These are phyloP conservation scores for Pantelozetes paolii DNA, from an alignment of 2,888 invertebrate genomes.

Conservation along the genomic window DNA sequence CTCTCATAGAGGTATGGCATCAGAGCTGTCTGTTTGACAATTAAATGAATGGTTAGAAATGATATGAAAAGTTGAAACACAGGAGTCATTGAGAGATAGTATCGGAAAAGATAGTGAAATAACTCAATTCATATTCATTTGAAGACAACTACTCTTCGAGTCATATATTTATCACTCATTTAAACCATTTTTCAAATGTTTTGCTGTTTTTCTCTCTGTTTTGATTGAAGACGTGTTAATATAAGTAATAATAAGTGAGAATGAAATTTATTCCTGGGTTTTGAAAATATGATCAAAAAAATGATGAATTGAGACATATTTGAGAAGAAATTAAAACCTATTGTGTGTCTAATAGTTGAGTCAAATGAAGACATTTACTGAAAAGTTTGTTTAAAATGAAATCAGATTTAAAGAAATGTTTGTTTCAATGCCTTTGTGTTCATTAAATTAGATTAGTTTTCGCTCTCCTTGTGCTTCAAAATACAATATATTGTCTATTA, in stretches of 20 bases:
- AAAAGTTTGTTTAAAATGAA: not conserved
- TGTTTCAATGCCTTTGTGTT: too few relatives aligned
- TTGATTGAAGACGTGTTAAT: constrained; percentile 7
- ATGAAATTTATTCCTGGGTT: not conserved
- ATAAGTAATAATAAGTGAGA: not conserved
- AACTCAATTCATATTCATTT: constrained; percentile 12
- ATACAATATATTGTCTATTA: too few relatives aligned
- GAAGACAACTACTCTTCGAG: not conserved
- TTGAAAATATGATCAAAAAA: not conserved
- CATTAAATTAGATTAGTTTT: too few relatives aligned
- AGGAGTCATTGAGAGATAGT: not conserved
- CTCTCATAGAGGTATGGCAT: constrained; percentile 6
- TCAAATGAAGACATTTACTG: too few relatives aligned
- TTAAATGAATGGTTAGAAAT: not conserved
- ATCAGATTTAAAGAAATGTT: not conserved
- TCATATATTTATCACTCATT: constrained; percentile 15
- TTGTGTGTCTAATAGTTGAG: too few relatives aligned
- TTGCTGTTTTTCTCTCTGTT: not conserved
- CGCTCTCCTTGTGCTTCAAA: too few relatives aligned
- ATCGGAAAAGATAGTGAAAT: constrained; percentile 2
- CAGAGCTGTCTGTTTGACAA: not conserved
- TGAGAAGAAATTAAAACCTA: too few relatives aligned
- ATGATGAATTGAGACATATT: not conserved
- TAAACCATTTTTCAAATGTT: not conserved
- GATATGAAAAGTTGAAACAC: not conserved